These are phyloP conservation scores for Buceros bicornis DNA, from an alignment of 2,797 vertebrate genomes.

Conservation along the genomic window DNA sequence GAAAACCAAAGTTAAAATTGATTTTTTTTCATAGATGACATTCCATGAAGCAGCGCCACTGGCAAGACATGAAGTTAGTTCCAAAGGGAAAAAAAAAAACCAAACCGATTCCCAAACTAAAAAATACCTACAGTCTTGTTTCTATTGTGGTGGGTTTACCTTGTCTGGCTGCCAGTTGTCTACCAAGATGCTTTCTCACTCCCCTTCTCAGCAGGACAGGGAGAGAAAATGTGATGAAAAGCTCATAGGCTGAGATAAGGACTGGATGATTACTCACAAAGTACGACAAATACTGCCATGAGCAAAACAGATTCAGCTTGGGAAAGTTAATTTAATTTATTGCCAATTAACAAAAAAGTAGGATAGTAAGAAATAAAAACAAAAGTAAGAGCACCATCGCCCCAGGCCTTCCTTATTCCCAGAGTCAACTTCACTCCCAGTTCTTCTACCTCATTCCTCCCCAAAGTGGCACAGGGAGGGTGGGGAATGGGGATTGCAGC, in stretches of 20 bases:
- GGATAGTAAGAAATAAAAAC: neutral
- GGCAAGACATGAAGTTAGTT: neutral
- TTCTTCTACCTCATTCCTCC: neutral
- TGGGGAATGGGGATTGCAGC: neutral
- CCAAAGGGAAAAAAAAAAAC: neutral
- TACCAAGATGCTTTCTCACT: neutral
- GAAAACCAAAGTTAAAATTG: neutral
- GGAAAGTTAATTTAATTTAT: neutral
- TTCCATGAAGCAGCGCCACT: neutral
- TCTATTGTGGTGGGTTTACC: neutral
- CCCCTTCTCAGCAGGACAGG: neutral
- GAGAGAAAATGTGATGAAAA: neutral
- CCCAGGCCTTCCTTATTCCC: neutral
- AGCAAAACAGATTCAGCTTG: neutral
- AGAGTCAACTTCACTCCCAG: neutral
- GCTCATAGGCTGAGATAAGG: neutral
- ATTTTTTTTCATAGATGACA: neutral
- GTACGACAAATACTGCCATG: neutral
- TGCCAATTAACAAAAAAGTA: neutral
- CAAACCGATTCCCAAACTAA: accelerated
- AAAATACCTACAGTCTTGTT: neutral
- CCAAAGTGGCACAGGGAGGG: accelerated
- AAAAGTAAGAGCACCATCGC: neutral
- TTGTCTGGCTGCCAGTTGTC: neutral
- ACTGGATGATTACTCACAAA: neutral